These are phyloP conservation scores for Ianthella basta DNA, from an alignment of 37 sponge, comb jelly and placozoan genomes.

Conservation along the genomic window DNA sequence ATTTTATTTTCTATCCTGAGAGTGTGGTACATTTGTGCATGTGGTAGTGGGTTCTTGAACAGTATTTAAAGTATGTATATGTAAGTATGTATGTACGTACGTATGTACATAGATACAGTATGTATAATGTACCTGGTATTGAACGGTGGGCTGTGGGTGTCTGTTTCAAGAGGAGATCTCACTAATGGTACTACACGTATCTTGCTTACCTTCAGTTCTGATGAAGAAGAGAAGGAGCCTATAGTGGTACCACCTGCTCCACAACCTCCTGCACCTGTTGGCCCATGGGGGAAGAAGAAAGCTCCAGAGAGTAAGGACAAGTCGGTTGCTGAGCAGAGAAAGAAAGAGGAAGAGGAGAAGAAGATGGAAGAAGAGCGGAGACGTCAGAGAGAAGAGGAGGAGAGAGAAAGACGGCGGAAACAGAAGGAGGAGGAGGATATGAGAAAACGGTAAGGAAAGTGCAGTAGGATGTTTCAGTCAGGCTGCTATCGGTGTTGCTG, in stretches of 20 bases:
- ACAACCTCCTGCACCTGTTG: not conserved
- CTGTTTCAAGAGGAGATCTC: too few species aligned
- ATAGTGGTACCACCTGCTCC: not conserved
- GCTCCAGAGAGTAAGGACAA: not conserved
- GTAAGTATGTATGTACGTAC: too few species aligned
- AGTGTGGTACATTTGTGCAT: too few species aligned
- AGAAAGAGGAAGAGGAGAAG: not conserved
- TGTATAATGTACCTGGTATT: too few species aligned
- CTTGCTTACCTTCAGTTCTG: not conserved
- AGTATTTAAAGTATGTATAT: too few species aligned
- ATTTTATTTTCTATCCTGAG: too few species aligned
- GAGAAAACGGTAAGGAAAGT: not conserved
- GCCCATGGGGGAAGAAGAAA: not conserved
- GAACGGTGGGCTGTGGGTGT: too few species aligned
- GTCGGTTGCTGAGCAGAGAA: not conserved
- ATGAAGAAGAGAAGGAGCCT: not conserved
- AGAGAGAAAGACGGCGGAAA: not conserved
- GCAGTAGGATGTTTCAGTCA: too few species aligned
- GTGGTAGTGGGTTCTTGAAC: too few species aligned
- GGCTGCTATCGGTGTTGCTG: too few species aligned
- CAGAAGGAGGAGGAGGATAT: constrained; percentile 8
- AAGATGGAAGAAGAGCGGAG: not conserved
- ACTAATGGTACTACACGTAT: too few species aligned
- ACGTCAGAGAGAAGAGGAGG: constrained; percentile 21
- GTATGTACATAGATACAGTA: too few species aligned